Evolutionary conservation across 2,113 vertebrate genomes (phyloP).

Genomic region (Otus sunia): DNA sequence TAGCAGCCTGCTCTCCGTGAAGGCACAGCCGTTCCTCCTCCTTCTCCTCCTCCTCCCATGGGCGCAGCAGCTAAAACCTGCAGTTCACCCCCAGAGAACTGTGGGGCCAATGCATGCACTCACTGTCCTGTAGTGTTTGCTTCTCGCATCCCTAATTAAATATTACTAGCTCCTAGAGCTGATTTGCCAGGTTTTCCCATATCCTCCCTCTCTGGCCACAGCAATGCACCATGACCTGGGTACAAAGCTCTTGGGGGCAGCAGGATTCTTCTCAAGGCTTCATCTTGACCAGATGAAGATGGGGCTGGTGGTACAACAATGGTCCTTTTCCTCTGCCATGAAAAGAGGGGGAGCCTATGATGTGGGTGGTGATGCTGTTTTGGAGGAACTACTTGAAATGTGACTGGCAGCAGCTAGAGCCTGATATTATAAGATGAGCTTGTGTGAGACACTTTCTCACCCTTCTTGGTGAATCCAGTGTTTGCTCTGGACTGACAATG

Average conservation of each 20-base stretch:
- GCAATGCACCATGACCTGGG: not conserved
- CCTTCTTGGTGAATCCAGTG: not conserved
- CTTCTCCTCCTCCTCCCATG: not conserved
- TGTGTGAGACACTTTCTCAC: not conserved
- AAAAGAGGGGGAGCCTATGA: not conserved
- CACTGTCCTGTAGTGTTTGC: not conserved
- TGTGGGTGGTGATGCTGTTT: rapidly evolving
- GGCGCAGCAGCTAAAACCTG: not conserved
- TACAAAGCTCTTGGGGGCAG: not conserved
- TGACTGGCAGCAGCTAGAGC: not conserved
- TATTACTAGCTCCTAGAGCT: not conserved
- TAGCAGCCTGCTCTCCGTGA: not conserved
- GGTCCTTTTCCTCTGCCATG: not conserved
- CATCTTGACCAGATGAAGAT: not conserved
- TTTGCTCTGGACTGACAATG: not conserved
- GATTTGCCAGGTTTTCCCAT: not conserved
- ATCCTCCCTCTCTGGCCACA: too few relatives aligned
- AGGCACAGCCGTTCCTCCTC: not conserved
- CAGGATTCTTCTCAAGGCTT: not conserved
- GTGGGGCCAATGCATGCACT: rapidly evolving
- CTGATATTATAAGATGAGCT: not conserved
- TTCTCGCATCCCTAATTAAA: not conserved
- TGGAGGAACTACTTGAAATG: not conserved
- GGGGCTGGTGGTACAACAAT: not conserved
- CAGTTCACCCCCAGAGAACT: not conserved